Evolutionary conservation across 1,140 invertebrate genomes (phyloP), one percentile per base, ranked within the genome.

Genomic region (Nomia melanderi): DNA sequence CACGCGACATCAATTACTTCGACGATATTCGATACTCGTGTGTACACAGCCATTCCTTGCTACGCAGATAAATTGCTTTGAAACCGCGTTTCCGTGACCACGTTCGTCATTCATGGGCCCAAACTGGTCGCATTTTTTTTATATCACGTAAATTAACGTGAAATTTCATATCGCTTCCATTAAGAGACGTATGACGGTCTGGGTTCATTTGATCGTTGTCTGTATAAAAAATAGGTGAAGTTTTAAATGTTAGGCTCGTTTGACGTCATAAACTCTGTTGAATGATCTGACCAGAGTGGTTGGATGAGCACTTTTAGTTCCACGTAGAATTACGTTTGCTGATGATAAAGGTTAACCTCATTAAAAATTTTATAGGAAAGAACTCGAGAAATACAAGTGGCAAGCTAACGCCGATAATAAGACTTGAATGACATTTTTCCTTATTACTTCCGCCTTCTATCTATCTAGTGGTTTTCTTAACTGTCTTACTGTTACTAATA

Each of bases 11-110:
- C 74, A 9, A 7, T 25, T 41, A 64, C 27, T 75, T 59, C 31
- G 25, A 20, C 25, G 77, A 66, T 78, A 78, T 65, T 23, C 11
- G 60, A 78, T 59, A 78, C 60, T 2, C 70, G 69, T 78, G 76
- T 9, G 50, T 50, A 41, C 12, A 3, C 17, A 14, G n/a, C 4
- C 23, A 59, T 47, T 66, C 31, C 23, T 17, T 59, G 14, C n/a
- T n/a, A n/a, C n/a, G n/a, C n/a, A n/a, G 33, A 5, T 6, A 29
- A 36, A 41, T 39, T 64, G 23, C 0, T 23, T 29, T 31, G 29
- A 64, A 73, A 17, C 11, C 4, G 5, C 8, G 44, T 23, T 39
- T 54, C 70, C 20, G 20, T 23, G 47, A 20, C 25, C 3, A 12
- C 5, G 5, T 39, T 14, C 27, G 17, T 17, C 33, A 33, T 63